Conservation (phyloP, 2,113 vertebrate species). For the Chaetura pelagica region DNA sequence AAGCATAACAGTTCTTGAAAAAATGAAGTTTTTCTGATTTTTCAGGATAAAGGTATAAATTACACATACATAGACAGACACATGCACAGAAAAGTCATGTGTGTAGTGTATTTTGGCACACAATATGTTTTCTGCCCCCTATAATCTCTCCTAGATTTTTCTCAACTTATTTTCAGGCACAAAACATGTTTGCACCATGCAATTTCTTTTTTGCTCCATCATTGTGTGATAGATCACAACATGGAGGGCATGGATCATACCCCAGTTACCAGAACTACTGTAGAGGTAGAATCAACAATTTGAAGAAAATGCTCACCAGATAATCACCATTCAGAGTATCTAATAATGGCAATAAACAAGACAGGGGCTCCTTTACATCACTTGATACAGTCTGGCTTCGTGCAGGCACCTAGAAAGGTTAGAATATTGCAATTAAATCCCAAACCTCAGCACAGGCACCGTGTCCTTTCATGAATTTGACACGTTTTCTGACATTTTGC, state of each 20-base stretch:
- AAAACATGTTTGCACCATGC: not conserved
- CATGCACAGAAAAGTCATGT: not conserved
- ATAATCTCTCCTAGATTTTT: not conserved
- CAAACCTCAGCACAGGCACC: not conserved
- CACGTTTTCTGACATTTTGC: not conserved
- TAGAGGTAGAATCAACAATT: not conserved
- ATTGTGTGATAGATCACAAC: fast-evolving
- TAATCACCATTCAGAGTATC: too few relatives aligned
- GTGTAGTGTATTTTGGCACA: not conserved
- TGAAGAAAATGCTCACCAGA: not conserved
- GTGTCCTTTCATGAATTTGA: not conserved
- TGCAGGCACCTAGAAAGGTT: not conserved
- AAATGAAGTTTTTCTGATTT: not conserved
- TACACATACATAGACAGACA: not conserved
- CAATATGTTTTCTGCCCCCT: not conserved
- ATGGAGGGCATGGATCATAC: fast-evolving
- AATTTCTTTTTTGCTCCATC: not conserved
- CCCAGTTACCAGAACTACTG: not conserved
- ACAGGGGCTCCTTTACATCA: not conserved
- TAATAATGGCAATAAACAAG: fast-evolving
- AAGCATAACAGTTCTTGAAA: not conserved
- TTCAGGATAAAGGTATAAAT: not conserved
- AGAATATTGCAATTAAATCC: not conserved
- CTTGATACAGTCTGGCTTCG: not conserved
- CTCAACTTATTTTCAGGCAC: not conserved